Evolutionary conservation across 2,113 vertebrate species (phyloP), one percentile per base, ranked within the genome.

Genomic region (Cephalopterus ornatus): DNA sequence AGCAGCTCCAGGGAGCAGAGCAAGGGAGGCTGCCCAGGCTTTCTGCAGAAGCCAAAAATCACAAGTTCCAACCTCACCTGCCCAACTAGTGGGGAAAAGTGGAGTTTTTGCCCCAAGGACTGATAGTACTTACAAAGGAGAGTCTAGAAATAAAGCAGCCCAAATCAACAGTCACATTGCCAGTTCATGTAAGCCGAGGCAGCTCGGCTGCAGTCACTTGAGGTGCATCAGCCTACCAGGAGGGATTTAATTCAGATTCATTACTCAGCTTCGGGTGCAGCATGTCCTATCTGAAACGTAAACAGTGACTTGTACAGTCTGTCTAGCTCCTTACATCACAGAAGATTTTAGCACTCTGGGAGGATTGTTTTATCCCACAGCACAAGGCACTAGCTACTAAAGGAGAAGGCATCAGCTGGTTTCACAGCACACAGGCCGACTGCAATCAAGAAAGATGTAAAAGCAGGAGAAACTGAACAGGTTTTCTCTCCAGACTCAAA

Each of bases 151-250:
- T 27, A 30, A 58, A 92, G 26, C 30, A 89, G 14, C 37, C 30
- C 61, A 17, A 76, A n/a, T 0, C 13, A 0, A 11, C 30, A 63
- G 37, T 42, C 37, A 37, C 22, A 1, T 3, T 17, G 2, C 6
- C 27, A 17, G 75, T 4, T 26, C 0, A 2, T 41, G 20, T 23
- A 26, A 62, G 61, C 39, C 6, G 0, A 46, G 50, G 50, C 52
- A n/a, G 56, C 58, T 75, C 17, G 0, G 5, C 50, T 66, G 68
- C 78, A 59, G 50, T 1, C 52, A 30, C 49, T 15, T 1, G 16
- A 66, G 58, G n/a, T 14, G 58, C 68, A n/a, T 33, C 82, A 85
- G 39, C 39, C 81, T 17, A 8, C 3, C 39, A 66, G 65, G 73
- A 76, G 42, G 35, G 37, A 47, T n/a, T 95, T 39, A 47, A 85